Evolutionary conservation across 1,140 invertebrate genomes (phyloP).

Genomic region (Cyphomyrmex costatus): DNA sequence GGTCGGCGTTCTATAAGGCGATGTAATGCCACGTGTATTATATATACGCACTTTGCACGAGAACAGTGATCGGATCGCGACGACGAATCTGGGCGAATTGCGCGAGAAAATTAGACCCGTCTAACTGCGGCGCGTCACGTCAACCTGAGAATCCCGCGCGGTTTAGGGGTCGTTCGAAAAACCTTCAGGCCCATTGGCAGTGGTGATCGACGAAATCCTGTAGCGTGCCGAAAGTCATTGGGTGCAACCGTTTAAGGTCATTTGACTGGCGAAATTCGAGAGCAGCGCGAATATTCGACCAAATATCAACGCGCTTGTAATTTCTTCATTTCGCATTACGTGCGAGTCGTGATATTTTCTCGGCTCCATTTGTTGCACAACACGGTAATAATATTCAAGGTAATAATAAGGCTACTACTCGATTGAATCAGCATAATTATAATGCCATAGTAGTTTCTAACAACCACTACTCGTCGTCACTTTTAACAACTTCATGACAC

Average conservation of each 20-base stretch:
- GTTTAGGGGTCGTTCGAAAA: neutral
- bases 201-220: conserved; percentile 66
- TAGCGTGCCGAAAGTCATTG: conserved; percentile 49
- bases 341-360: neutral
- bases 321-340: conserved; percentile 48
- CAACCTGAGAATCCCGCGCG: conserved; percentile 50
- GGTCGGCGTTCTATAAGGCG: conserved; percentile 49
- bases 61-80: conserved; percentile 57
- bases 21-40: conserved; percentile 57
- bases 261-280: conserved; percentile 44
- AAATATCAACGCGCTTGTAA: conserved; percentile 44
- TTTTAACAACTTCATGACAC: neutral
- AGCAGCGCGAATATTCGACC: neutral
- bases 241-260: conserved; percentile 8
- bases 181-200: conserved; percentile 33
- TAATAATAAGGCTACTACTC: neutral
- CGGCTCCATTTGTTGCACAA: neutral
- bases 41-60: conserved; percentile 47
- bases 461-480: neutral
- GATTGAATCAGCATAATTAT: neutral
- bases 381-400: neutral
- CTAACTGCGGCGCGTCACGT: conserved; percentile 67
- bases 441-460: neutral
- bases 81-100: conserved; percentile 67
- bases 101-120: conserved; percentile 58